Percentiles rank a stretch among this genome's conserved stretches.
Evolutionary conservation across 1,140 invertebrate species (phyloP).

Genomic region (Aphaenogaster ashmeadi): DNA sequence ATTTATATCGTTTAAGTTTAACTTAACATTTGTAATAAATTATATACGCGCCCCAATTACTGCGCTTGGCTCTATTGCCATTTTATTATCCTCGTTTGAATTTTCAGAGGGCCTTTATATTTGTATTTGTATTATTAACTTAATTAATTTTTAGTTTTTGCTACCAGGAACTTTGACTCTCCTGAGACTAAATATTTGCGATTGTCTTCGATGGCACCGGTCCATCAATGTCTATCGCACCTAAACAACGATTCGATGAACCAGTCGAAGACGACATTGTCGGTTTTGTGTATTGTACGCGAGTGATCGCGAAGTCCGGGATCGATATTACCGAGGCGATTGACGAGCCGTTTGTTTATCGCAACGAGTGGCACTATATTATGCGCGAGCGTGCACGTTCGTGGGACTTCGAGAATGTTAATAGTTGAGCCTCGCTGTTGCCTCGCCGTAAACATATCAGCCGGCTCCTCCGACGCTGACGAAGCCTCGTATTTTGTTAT

Average conservation of each 20-base stretch:
- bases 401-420: conserved; percentile 45
- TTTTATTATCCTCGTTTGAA: no score
- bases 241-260: conserved; percentile 14
- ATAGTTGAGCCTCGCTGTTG: conserved; percentile 32
- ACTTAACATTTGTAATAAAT: no score
- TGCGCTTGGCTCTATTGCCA: no score
- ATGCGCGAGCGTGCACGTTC: conserved; percentile 25
- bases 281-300: conserved; percentile 22
- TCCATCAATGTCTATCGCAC: conserved; percentile 5
- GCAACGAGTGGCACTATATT: conserved; percentile 60
- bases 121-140: no score
- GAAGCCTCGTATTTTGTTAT: conserved; percentile 33
- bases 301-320: neutral
- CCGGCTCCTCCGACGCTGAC: conserved; percentile 9
- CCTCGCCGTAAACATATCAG: conserved; percentile 49
- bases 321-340: conserved; percentile 57
- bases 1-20: no score
- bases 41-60: no score
- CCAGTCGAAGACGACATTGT: conserved; percentile 43
- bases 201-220: conserved; percentile 9
- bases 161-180: conserved; percentile 21
- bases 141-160: conserved; percentile 20
- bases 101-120: no score
- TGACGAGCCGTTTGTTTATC: conserved; percentile 63
- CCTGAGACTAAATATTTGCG: conserved; percentile 68